Evolutionary conservation across 2,888 invertebrate species (phyloP).

Genomic region (Ctenicera cuprea): DNA sequence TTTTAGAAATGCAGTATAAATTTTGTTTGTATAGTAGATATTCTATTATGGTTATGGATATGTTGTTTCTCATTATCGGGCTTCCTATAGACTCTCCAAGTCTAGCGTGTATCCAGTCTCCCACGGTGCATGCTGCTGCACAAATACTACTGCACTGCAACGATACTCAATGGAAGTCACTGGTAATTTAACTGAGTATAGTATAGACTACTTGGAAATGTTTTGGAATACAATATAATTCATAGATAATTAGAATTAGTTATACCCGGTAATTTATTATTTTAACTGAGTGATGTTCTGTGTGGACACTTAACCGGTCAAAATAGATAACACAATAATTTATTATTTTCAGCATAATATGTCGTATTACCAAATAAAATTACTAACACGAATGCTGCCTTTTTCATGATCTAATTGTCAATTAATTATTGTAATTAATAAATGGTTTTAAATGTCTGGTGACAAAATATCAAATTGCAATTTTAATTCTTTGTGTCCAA

Average conservation of each 20-base stretch:
- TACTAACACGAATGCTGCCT: no score
- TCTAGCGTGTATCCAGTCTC: conserved; percentile 54
- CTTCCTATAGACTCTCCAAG: conserved; percentile 62
- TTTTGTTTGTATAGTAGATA: conserved; percentile 40
- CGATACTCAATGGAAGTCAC: conserved; percentile 57
- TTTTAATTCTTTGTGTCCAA: no score
- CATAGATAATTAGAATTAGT: neutral
- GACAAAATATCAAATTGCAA: no score
- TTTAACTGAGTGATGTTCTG: no score
- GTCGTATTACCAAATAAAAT: neutral
- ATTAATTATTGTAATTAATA: no score
- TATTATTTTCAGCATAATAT: neutral
- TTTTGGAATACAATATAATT: conserved; percentile 42
- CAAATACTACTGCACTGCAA: conserved; percentile 55
- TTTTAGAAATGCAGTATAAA: neutral
- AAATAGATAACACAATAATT: neutral
- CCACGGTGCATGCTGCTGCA: conserved; percentile 62
- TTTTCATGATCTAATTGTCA: no score
- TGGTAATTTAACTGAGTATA: conserved; percentile 65
- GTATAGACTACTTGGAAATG: conserved; percentile 48
- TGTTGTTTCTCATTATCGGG: conserved; percentile 62
- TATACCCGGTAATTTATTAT: no score
- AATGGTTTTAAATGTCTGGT: neutral
- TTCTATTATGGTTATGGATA: conserved; percentile 37
- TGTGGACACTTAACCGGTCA: neutral